Percentiles rank a stretch among this genome's conserved stretches.
Conservation (phyloP, 2,113 vertebrate species). For the Brachyhypopomus occidentalis region DNA sequence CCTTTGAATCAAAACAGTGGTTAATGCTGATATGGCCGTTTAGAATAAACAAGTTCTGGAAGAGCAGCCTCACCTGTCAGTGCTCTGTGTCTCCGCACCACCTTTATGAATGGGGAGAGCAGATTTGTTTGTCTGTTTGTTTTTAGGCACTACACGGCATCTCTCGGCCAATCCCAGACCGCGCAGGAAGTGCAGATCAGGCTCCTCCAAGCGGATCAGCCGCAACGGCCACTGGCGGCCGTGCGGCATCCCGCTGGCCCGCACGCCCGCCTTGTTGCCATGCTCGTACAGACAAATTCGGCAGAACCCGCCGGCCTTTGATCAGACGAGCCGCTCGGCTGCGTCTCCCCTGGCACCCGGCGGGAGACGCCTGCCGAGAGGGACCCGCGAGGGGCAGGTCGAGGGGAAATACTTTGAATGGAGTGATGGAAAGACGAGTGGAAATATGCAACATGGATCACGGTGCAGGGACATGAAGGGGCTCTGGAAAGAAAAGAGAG, state of each 20-base stretch:
- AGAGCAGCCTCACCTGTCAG: background rate
- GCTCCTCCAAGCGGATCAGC: constrained; percentile 9
- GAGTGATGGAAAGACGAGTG: background rate
- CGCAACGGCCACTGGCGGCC: constrained; percentile 5
- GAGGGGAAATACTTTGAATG: constrained; percentile 12
- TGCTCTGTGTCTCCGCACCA: background rate
- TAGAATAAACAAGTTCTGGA: background rate
- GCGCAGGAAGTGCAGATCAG: constrained; percentile 29
- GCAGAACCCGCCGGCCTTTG: constrained; percentile 31
- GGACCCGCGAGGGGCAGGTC: constrained; percentile 22
- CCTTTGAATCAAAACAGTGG: background rate
- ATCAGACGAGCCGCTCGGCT: constrained; percentile 30
- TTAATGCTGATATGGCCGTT: background rate
- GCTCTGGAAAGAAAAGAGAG: background rate
- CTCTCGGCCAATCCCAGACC: constrained; percentile 14
- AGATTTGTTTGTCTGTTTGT: background rate
- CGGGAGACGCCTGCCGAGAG: background rate
- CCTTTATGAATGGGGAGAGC: background rate
- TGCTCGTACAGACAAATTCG: constrained; percentile 24
- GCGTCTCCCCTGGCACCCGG: background rate
- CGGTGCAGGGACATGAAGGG: background rate
- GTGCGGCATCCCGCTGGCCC: constrained; percentile 17
- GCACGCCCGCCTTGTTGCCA: background rate
- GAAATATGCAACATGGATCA: constrained; percentile 10
- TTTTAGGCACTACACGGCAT: constrained; percentile 16